Evolutionary conservation across 2,797 vertebrate genomes (phyloP), one percentile per base, ranked within the genome.

Genomic region (Eutrigla gurnardus): DNA sequence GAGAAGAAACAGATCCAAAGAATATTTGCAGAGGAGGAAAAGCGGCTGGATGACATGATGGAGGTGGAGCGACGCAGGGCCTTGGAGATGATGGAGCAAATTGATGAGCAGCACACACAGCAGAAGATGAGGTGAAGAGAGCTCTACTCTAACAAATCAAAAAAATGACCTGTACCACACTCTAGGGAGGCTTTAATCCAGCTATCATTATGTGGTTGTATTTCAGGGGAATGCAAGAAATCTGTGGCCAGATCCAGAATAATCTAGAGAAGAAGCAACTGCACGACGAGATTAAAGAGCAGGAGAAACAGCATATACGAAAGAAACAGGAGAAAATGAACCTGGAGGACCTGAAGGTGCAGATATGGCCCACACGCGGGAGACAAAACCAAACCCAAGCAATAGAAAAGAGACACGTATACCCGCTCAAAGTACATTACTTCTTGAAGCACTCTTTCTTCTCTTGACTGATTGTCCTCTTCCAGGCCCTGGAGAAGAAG

Each of bases 21-120:
- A 0, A 96, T 97, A 73, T 1, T 97, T 81, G 70, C 68, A 0
- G 92, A 95, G 15, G 97, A 99, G 81, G 96, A 97, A 76, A 92
- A 75, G 77, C 93, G 96, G 0, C 85, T 98, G 89, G 95, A 95
- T 69, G 86, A 74, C 70, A 95, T 98, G 95, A 97, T 98, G 97
- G 96, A 97, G 84, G 80, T 88, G 63, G 95, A 96, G 25, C 88
- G 96, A 35, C 88, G 87, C 40, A 95, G 86, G 62, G 94, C 93
- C 2, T 17, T 95, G 5, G 90, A 96, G 78, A 86, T 84, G 12
- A 86, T 96, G 81, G 93, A 97, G 50, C 90, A 96, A 5, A 89
- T 93, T 14, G 93, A 96, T 3, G 75, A 61, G 77, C 92, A 78
- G 49, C 93, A 84, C 80, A 96, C 92, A 82, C 82, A 96, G 67